Evolutionary conservation across 2,113 vertebrate species (phyloP).

Genomic region (Prochilodus magdalenae): DNA sequence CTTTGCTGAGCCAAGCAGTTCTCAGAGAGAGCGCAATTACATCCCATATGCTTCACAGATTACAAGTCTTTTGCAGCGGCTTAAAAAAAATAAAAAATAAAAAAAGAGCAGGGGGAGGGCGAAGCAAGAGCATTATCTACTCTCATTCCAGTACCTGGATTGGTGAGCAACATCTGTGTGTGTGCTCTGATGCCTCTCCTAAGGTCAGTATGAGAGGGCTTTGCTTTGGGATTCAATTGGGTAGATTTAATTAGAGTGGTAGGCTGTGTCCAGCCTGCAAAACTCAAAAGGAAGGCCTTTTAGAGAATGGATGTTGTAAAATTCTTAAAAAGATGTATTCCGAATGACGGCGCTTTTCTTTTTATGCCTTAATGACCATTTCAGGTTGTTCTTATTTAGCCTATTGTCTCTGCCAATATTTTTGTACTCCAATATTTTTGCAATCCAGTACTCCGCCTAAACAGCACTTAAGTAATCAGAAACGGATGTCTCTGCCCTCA

Average conservation of each 20-base stretch:
- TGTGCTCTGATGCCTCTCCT: not conserved
- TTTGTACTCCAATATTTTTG: no score
- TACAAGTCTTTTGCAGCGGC: conserved; percentile 11
- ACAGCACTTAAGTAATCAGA: not conserved
- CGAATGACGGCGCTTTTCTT: not conserved
- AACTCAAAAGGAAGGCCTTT: not conserved
- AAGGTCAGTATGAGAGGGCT: not conserved
- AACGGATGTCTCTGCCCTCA: no score
- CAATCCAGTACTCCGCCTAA: not conserved
- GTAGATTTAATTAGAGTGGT: not conserved
- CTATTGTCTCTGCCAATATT: not conserved
- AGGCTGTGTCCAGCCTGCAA: not conserved
- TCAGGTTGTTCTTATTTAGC: not conserved
- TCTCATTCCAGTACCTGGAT: not conserved
- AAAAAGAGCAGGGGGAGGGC: no score
- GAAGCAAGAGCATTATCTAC: conserved; percentile 24
- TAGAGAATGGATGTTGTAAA: not conserved
- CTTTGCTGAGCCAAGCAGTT: conserved; percentile 37
- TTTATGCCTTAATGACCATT: not conserved
- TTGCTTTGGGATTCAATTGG: not conserved
- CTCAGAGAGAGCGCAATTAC: conserved; percentile 8
- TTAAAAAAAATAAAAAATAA: conserved; percentile 1
- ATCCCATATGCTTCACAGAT: conserved; percentile 12
- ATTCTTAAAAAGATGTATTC: not conserved
- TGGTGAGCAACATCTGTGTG: not conserved